Base-by-base conservation (phyloP, 2,113 vertebrate genomes). In the Mesembrinibis cayennensis region DNA sequence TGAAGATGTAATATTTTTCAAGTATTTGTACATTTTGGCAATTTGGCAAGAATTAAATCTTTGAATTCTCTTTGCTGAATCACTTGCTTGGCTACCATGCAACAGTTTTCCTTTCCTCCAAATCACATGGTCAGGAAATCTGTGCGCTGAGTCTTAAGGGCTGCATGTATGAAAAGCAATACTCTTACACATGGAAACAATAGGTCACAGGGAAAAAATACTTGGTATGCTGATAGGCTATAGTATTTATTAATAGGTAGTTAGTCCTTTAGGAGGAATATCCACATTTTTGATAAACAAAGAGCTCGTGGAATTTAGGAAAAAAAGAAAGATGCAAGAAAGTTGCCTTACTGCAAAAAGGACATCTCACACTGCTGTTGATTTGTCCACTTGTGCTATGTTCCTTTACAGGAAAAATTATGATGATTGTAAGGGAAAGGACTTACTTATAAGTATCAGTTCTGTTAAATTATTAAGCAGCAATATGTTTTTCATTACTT, bases 11-110 rank as follows among this genome's bases (percentile, higher is more conserved):
- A 11, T 72, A 56, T 95, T 88, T 92, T 92, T 95, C 34, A 73
- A 89, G 56, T 80, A 62, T 94, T 89, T 78, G 69, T 91, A 79
- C 3, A 0, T 89, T 92, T 83, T 82, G 83, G 59, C 63, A 85
- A 38, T 74, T 90, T 90, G 85, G 90, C 82, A 79, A 56, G 86
- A 95, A 63, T 70, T 70, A 89, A 66, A 70, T 58, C 72, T 90
- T 85, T 61, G 49, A 62, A 85, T 95, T 52, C 58, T 87, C 71
- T 80, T 72, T 93, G 78, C 79, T 96, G 93, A 89, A 91, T 96
- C 88, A 82, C 58, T 94, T 87, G 58, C 66, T 94, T 94, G 93
- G 74, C 93, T 92, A 29, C 74, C 2, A 21, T 72, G 92, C 90
- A 90, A 34, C 59, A 56, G 34, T 59, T 87, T 93, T 84, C 36